Evolutionary conservation across 2,113 vertebrate genomes (phyloP).

Genomic region (Hyperoodon ampullatus): DNA sequence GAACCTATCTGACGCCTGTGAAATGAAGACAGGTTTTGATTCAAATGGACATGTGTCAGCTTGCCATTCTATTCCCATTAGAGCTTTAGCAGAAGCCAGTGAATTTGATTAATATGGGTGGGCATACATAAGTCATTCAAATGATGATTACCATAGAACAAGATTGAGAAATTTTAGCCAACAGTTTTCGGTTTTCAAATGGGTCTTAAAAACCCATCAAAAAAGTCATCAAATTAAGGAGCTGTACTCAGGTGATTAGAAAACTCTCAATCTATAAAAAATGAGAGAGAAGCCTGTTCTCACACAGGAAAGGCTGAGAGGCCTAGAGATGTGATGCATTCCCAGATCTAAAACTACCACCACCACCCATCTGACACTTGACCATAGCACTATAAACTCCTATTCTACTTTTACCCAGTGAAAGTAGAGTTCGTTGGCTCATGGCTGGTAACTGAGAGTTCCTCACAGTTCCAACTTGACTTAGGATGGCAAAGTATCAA

Average conservation of each 20-base stretch:
- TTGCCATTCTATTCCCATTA: conserved; percentile 13
- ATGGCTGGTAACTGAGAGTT: not conserved
- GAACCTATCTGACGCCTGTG: not conserved
- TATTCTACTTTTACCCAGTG: not conserved
- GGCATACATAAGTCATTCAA: not conserved
- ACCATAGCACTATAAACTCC: not conserved
- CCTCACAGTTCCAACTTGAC: conserved; percentile 22
- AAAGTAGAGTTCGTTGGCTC: not conserved
- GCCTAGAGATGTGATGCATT: not conserved
- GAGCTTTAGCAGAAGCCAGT: conserved; percentile 12
- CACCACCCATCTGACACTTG: not conserved
- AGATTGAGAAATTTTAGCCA: not conserved
- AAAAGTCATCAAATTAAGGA: not conserved
- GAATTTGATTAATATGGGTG: conserved; percentile 22
- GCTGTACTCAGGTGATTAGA: not conserved
- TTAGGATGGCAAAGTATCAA: not conserved
- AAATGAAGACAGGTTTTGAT: conserved; percentile 18
- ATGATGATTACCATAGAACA: not conserved
- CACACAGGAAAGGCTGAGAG: not conserved
- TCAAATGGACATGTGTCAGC: conserved; percentile 14
- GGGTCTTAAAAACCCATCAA: not conserved
- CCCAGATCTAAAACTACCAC: not conserved
- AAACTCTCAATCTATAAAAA: conserved; percentile 27
- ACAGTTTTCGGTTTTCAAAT: not conserved
- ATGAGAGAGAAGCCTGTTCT: not conserved